Evolutionary conservation across 2,888 invertebrate species (phyloP), one percentile per base, ranked within the genome.

Genomic region (Odiellus spinosus): DNA sequence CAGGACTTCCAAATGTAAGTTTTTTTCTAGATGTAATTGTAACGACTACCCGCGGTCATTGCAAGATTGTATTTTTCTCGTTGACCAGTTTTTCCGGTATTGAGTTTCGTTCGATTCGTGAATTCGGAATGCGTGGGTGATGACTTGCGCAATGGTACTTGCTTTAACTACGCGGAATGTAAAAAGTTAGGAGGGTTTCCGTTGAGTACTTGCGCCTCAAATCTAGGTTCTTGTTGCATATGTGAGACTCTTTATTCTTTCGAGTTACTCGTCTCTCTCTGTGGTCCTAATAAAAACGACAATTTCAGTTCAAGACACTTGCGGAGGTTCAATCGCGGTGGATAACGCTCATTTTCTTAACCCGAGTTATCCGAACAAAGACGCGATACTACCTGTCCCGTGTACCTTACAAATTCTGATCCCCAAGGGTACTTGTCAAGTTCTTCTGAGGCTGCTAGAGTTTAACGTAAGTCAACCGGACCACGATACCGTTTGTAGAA

Each of bases 191-290:
- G 53, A 21, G 53, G 53, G 12, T 38, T 36, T 36, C 45, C 46
- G 12, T 46, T 42, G 12, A 40, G 48, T 17, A 40, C 44, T 11
- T 53, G 53, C 35, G 53, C 53, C n/a, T 26, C 39, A 18, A 51
- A 51, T 19, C 43, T 45, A 15, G 53, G 53, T 8, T 34, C 47
- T 11, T 53, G 53, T 43, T 53, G 53, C 40, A 49, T 53, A 17
- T 47, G 51, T 51, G 36, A 47, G 51, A 35, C 19, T 40, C n/a
- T 8, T 17, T 38, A 17, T 15, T 10, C 18, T 8, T 10, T 17
- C 18, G 4, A 17, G 4, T 17, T 10, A 38, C 38, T 12, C 14
- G 38, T n/a, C n/a, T n/a, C n/a, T n/a, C 15, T n/a, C 38, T 10
- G 14, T 38, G 15, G 15, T n/a, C 38, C 15, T 17, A n/a, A n/a